A percentile compares a stretch with the other conserved stretches of the same genome.
Evolutionary conservation across 2,797 vertebrate species (phyloP).

Genomic region (Pangasius macronema): DNA sequence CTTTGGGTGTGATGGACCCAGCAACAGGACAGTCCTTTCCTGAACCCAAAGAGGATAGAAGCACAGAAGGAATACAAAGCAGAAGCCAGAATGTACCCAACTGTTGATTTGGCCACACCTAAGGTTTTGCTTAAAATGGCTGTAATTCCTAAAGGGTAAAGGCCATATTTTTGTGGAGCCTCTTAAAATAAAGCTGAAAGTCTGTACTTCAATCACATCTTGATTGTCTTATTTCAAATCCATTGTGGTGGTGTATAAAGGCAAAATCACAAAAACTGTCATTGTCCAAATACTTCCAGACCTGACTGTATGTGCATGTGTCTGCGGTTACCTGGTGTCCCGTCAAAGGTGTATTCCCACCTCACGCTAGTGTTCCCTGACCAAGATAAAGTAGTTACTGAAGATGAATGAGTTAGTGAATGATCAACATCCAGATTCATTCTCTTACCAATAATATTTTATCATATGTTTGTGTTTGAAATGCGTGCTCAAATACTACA

Average conservation of each 20-base stretch:
- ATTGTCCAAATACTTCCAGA: no score
- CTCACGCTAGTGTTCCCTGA: not conserved
- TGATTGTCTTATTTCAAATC: no score
- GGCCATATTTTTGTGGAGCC: no score
- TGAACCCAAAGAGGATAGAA: not conserved
- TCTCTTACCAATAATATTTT: not conserved
- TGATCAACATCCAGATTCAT: not conserved
- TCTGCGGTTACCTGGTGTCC: no score
- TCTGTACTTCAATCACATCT: no score
- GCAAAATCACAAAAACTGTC: no score
- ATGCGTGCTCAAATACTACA: not conserved
- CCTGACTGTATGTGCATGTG: no score
- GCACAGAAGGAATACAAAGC: not conserved
- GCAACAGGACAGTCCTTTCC: not conserved
- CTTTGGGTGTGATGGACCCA: not conserved
- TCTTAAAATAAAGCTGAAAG: no score
- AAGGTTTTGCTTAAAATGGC: no score
- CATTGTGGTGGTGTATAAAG: no score
- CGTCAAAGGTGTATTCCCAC: not conserved
- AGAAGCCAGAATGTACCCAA: not conserved
- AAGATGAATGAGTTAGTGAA: not conserved
- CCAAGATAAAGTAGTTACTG: not conserved
- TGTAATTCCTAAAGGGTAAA: no score
- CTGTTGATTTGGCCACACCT: no score
- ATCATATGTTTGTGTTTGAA: not conserved